These are phyloP conservation scores for Pammene aurita DNA, from an alignment of 2,888 invertebrate genomes.

Conservation along the genomic window DNA sequence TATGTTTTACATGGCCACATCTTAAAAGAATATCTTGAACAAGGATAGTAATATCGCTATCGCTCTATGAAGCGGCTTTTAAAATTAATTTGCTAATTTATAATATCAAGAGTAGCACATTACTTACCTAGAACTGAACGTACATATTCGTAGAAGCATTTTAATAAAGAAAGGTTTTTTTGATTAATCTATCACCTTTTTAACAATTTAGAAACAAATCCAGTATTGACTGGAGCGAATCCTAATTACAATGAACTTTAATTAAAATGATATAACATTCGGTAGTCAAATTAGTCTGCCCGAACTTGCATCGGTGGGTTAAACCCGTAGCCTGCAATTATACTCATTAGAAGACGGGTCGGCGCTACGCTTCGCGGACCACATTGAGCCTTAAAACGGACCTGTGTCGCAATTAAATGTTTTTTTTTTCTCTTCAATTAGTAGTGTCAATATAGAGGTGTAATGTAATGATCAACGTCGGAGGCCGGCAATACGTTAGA, in stretches of 20 bases:
- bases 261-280: constrained; percentile 16
- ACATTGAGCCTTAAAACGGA: background rate
- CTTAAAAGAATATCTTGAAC: too few relatives aligned
- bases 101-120: too few relatives aligned
- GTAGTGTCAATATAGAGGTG: background rate
- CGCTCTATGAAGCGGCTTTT: too few relatives aligned
- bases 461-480: constrained; percentile 4
- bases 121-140: too few relatives aligned
- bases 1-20: too few relatives aligned
- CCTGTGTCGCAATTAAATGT: background rate
- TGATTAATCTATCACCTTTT: background rate
- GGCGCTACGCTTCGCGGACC: constrained; percentile 10
- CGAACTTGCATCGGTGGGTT: constrained; percentile 20
- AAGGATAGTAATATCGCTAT: too few relatives aligned
- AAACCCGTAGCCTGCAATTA: constrained; percentile 16
- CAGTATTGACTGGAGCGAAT: background rate
- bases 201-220: background rate
- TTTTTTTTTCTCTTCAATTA: background rate
- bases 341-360: constrained; percentile 24
- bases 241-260: constrained; percentile 3
- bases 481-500: constrained; percentile 9
- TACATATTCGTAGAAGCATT: too few relatives aligned
- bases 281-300: constrained; percentile 9
- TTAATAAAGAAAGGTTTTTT: background rate
- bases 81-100: too few relatives aligned